Conservation (phyloP, 2,113 vertebrate species). For the Chiloscyllium plagiosum region DNA sequence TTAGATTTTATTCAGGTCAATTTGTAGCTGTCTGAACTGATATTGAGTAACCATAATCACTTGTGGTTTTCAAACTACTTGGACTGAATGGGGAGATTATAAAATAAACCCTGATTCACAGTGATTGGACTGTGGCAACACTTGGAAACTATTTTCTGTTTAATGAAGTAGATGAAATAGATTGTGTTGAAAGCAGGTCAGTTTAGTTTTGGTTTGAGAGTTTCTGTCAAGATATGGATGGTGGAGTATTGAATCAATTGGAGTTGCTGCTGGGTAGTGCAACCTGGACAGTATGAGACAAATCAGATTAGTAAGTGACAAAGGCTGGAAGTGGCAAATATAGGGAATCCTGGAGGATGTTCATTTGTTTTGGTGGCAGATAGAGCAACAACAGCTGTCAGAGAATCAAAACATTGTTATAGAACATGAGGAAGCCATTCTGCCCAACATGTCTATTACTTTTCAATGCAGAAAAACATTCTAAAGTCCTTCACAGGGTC, state of each 20-base stretch:
- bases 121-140: not conserved
- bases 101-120: not conserved
- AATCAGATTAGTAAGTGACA: not conserved
- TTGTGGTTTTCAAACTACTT: not conserved
- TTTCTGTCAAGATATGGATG: not conserved
- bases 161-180: not conserved
- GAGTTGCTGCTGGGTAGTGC: not conserved
- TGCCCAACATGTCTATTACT: too few relatives aligned
- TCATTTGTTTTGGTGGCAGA: not conserved
- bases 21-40: not conserved
- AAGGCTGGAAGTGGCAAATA: not conserved
- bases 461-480: not conserved
- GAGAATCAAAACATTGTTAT: too few relatives aligned
- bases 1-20: not conserved
- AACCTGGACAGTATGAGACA: not conserved
- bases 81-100: not conserved
- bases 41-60: not conserved
- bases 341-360: not conserved
- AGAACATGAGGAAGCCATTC: too few relatives aligned
- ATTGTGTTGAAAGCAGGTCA: not conserved
- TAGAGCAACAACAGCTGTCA: not conserved
- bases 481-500: not conserved
- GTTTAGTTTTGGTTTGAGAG: not conserved
- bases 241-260: not conserved
- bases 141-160: not conserved